Conservation (phyloP, 2,888 invertebrate genomes). For the Micropterix aruncella region DNA sequence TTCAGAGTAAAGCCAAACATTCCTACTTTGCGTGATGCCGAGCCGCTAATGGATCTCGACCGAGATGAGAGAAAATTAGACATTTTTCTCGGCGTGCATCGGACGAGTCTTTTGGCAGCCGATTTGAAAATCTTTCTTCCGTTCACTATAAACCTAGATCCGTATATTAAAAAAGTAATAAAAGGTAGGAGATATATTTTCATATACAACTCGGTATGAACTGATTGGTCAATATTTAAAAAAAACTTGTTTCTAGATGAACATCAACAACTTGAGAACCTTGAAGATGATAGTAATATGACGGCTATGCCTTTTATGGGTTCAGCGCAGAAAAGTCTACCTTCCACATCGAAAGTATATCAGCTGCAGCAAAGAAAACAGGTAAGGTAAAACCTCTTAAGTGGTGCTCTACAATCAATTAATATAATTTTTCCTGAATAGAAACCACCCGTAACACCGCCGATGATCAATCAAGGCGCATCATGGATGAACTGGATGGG, state of each 20-base stretch:
- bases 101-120: slow-evolving; percentile 68
- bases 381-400: no score
- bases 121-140: slow-evolving; percentile 92
- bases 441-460: slow-evolving; percentile 9
- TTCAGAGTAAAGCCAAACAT: slow-evolving; percentile 67
- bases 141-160: slow-evolving; percentile 96
- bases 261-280: slow-evolving; percentile 42
- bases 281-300: slow-evolving; percentile 35
- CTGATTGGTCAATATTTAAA: neutral
- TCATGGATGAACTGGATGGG: neutral
- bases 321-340: neutral
- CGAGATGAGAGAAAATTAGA: slow-evolving; percentile 91
- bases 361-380: slow-evolving; percentile 8
- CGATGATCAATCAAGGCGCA: neutral
- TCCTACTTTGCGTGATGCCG: slow-evolving; percentile 72
- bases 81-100: slow-evolving; percentile 81
- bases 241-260: slow-evolving; percentile 35
- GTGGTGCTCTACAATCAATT: no score
- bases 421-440: neutral
- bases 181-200: slow-evolving; percentile 69
- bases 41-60: slow-evolving; percentile 82
- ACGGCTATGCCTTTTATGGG: slow-evolving; percentile 8
- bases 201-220: neutral
- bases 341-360: neutral
- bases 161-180: slow-evolving; percentile 92